Evolutionary conservation across 2,888 invertebrate genomes (phyloP).

Genomic region (Drosophila mimica): DNA sequence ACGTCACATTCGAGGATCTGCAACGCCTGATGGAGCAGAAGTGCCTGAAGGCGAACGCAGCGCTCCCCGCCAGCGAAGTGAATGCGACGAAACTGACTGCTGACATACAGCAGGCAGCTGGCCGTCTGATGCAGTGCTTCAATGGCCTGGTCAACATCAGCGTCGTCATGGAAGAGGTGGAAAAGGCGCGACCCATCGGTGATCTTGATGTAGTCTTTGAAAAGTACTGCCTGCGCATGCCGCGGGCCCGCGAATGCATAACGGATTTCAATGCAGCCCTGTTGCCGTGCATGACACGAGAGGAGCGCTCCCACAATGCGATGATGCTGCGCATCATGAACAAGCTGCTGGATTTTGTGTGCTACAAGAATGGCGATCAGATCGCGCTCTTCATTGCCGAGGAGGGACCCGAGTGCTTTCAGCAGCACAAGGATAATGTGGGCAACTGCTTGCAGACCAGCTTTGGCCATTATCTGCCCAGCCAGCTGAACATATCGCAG

Average conservation of each 20-base stretch:
- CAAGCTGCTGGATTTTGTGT: conserved; percentile 87
- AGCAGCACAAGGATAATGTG: conserved; percentile 87
- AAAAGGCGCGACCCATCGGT: conserved; percentile 88
- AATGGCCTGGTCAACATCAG: conserved; percentile 86
- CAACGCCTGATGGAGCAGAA: conserved; percentile 87
- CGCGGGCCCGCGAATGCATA: conserved; percentile 86
- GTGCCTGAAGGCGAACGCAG: conserved; percentile 88
- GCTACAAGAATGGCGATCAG: conserved; percentile 91
- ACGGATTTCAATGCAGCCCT: conserved; percentile 86
- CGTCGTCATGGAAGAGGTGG: conserved; percentile 88
- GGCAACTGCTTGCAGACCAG: conserved; percentile 88
- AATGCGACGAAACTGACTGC: conserved; percentile 43
- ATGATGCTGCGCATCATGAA: conserved; percentile 88
- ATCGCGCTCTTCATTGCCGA: conserved; percentile 92
- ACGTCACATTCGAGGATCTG: conserved; percentile 84
- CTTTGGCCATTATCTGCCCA: conserved; percentile 86
- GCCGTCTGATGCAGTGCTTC: conserved; percentile 50
- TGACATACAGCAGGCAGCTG: conserved; percentile 56
- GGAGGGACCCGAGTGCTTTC: conserved; percentile 90
- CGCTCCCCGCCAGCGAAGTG: conserved; percentile 56
- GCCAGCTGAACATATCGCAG: conserved; percentile 52
- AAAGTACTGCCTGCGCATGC: conserved; percentile 88
- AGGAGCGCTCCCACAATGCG: conserved; percentile 87
- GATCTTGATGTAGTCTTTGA: conserved; percentile 89
- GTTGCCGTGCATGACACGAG: conserved; percentile 87